phyloP scores from a whole-genome alignment of 2,888 invertebrate species.

The Brachyopa scutellaris region DNA sequence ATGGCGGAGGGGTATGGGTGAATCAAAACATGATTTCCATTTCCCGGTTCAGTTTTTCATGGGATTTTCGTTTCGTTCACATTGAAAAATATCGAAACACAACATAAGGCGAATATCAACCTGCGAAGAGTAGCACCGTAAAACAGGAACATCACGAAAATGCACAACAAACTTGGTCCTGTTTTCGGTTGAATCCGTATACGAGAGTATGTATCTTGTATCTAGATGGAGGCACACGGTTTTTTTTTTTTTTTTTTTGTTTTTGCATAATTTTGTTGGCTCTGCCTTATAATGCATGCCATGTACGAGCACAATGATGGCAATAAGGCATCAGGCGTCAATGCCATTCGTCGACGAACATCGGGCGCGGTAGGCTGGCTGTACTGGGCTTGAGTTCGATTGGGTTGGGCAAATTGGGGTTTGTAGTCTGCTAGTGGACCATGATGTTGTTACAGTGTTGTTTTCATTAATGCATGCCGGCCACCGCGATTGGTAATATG shows the following conservation, averaged over 20 bases:
- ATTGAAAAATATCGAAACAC: conserved; percentile 19
- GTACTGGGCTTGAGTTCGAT: not conserved
- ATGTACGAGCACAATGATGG: conserved; percentile 38
- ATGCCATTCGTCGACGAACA: conserved; percentile 10
- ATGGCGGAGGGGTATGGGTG: not conserved
- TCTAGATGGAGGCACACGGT: no score
- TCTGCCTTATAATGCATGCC: conserved; percentile 38
- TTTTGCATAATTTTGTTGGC: conserved; percentile 1
- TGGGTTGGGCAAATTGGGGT: conserved; percentile 23
- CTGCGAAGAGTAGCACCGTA: not conserved
- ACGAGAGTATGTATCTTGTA: conserved; percentile 38
- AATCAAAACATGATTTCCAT: conserved; percentile 66
- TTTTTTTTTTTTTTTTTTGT: not conserved
- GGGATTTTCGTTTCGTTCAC: conserved; percentile 49
- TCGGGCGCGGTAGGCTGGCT: no score
- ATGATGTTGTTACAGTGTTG: conserved; percentile 37
- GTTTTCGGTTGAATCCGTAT: conserved; percentile 36
- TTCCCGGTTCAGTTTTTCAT: conserved; percentile 46
- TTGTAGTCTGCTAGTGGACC: conserved; percentile 17
- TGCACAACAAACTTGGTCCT: conserved; percentile 57
- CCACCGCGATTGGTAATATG: conserved; percentile 17
- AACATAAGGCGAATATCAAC: conserved; percentile 25
- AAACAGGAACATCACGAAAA: conserved; percentile 25
- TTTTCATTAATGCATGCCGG: conserved; percentile 42
- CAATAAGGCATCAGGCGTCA: conserved; percentile 61